Evolutionary conservation across 2,888 invertebrate species (phyloP), one percentile per base, ranked within the genome.

Genomic region (Zele albiditarsus): DNA sequence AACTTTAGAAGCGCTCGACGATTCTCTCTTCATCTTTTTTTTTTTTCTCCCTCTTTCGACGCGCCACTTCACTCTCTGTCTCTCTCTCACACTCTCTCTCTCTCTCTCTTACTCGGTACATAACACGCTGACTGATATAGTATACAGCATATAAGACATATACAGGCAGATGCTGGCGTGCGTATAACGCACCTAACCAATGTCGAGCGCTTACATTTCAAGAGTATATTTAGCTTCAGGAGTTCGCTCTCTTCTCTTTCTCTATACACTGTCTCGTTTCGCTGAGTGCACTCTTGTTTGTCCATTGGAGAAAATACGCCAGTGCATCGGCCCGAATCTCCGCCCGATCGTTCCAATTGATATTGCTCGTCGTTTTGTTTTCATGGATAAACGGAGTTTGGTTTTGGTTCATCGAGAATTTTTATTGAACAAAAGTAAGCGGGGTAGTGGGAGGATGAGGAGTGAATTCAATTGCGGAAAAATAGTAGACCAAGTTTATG

Each of bases 251-350:
- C 23, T 68, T 46, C 49, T 25, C 28, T 46, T 62, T 60, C 60
- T 58, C 33, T 31, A 28, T 69, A 46, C 46, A 46, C 46, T 33
- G 49, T 74, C 70, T 69, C 65, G 53, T 69, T 71, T 74, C 46
- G 69, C 53, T 65, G 65, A 72, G 77, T 70, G 65, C 42, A 42
- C 74, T 67, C 70, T 81, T 82, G 82, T 82, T 82, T 82, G 82
- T 79, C 78, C 79, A 81, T 73, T 49, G 66, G 74, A 76, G 78
- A 78, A 80, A 79, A 77, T 77, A 63, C 76, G 53, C 74, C 66
- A 75, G 80, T 81, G 80, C 78, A 82, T 82, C 77, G 73, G 79
- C 62, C 79, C 78, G 78, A 78, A 81, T 81, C 80, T 80, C 80
- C 78, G 79, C 74, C 69, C 58, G 78, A 76, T 79, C 79, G 77